Evolutionary conservation across 2,797 vertebrate species (phyloP).

Genomic region (Clarias fuscus): DNA sequence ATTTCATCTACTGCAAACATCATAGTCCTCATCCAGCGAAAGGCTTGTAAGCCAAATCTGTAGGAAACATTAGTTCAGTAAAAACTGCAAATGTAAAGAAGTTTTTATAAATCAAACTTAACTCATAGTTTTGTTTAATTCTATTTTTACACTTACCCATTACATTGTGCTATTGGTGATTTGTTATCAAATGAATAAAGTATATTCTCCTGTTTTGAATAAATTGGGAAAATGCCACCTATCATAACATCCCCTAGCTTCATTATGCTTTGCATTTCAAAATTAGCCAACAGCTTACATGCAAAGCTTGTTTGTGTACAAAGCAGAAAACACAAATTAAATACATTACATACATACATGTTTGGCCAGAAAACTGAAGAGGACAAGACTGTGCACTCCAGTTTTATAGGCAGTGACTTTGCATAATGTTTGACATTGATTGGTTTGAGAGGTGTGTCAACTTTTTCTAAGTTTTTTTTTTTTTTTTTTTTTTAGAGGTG

Average conservation of each 20-base stretch:
- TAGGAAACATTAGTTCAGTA: background rate
- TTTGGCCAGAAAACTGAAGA: background rate
- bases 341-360: constrained; percentile 27
- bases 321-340: constrained; percentile 48
- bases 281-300: constrained; percentile 64
- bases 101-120: background rate
- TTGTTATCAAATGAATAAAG: constrained; percentile 58
- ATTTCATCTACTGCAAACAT: constrained; percentile 78
- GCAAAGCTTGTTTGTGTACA: constrained; percentile 49
- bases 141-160: constrained; percentile 62
- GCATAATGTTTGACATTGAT: background rate
- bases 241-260: constrained; percentile 73
- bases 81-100: background rate
- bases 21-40: constrained; percentile 76
- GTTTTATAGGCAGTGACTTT: constrained; percentile 29
- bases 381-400: background rate
- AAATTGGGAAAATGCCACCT: constrained; percentile 76
- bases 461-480: background rate
- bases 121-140: background rate
- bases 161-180: constrained; percentile 62
- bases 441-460: constrained; percentile 19
- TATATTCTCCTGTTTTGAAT: constrained; percentile 67
- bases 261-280: constrained; percentile 66
- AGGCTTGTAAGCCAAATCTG: constrained; percentile 74
- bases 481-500: background rate